Evolutionary conservation across 2,797 vertebrate genomes (phyloP), one percentile per base, ranked within the genome.

Genomic region (Sternotherus odoratus): DNA sequence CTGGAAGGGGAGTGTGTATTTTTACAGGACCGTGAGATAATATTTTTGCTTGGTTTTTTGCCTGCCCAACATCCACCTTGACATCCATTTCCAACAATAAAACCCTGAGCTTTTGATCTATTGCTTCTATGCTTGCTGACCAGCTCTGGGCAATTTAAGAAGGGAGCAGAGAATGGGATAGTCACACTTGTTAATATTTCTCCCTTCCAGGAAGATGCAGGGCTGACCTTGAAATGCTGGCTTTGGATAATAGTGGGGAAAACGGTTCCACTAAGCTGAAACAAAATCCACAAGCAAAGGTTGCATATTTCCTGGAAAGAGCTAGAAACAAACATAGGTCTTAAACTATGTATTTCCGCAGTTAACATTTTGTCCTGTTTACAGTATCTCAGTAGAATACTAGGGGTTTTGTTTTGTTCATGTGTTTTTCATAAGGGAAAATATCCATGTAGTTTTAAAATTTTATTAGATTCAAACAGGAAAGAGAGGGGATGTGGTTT

Each of bases 131-230:
- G 94, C 86, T 92, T 91, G 85, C 88, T 96, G 88, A 97, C 87
- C 95, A 89, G 92, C 46, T 81, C 88, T 94, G 95, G 92, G 96
- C 97, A 97, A 97, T 93, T 92, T 94, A 97, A 97, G 91, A 95
- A 95, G 91, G 92, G 95, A 5, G 79, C 88, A 95, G 93, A 95
- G 95, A 97, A 96, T 66, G 85, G 94, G 95, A 97, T 97, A 97
- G 97, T 97, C 94, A 97, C 93, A 96, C 93, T 97, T 97, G 89
- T 97, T 98, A 97, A 97, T 97, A 96, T 96, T 97, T 93, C 93
- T 97, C 92, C 91, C 36, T 6, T 95, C 90, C 91, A 94, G 92
- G 9, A 92, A 95, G 91, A 92, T 93, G 54, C 49, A 49, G 91
- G 84, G 56, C 91, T 96, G 96, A 95, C 95, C 96, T 95, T 93